These are phyloP conservation scores for Hemibagrus wyckioides DNA, from an alignment of 2,113 vertebrate species.

Conservation along the genomic window DNA sequence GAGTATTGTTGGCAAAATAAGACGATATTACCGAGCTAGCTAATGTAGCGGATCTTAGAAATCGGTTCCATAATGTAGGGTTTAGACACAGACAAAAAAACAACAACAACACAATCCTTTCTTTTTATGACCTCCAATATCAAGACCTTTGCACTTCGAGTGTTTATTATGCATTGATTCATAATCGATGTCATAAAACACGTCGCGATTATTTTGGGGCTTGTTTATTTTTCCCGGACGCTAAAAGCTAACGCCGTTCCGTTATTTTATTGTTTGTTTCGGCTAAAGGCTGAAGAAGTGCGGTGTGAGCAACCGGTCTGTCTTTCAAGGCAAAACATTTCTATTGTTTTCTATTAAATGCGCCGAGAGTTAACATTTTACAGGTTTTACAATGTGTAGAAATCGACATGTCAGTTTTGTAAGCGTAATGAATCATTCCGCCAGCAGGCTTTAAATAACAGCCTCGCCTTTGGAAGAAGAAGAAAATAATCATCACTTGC, in stretches of 20 bases:
- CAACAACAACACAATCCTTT: neutral
- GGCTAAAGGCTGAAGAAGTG: constrained; percentile 1
- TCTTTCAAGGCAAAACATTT: neutral
- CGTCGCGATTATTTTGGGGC: neutral
- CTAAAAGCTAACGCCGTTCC: constrained; percentile 8
- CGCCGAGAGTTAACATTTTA: neutral
- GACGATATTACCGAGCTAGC: neutral
- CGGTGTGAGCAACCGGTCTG: neutral
- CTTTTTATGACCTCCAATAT: neutral
- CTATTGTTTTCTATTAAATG: neutral
- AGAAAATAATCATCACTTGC: neutral
- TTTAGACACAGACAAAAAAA: too few relatives aligned
- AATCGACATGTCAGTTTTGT: neutral
- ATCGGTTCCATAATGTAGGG: neutral
- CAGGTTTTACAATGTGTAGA: neutral
- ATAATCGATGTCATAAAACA: neutral
- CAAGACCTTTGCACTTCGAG: too few relatives aligned
- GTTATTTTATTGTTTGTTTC: constrained; percentile 19
- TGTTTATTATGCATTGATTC: neutral
- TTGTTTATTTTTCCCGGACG: neutral
- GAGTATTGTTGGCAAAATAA: neutral
- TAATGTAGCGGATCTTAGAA: neutral
- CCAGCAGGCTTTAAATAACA: neutral
- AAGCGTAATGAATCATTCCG: neutral
- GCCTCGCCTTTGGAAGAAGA: neutral